These are phyloP conservation scores for Galeruca laticollis DNA, from an alignment of 2,888 invertebrate genomes.

Conservation along the genomic window DNA sequence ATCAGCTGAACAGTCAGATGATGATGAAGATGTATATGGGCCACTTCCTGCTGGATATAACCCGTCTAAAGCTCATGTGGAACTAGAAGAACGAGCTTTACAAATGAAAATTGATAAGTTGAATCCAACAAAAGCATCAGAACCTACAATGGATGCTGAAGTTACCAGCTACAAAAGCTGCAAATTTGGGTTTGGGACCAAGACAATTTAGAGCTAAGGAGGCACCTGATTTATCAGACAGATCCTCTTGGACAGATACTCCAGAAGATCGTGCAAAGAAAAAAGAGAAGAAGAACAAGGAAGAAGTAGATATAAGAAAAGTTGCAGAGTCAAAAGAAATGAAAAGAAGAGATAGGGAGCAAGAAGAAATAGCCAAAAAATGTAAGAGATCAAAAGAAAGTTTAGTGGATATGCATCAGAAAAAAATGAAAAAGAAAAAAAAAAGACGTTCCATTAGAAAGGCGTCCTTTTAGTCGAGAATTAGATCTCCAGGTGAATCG, in stretches of 20 bases:
- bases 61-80: constrained; percentile 73
- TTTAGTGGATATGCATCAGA: constrained; percentile 83
- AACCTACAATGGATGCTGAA: constrained; percentile 88
- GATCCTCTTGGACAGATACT: constrained; percentile 90
- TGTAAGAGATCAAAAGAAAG: constrained; percentile 80
- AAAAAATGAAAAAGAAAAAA: constrained; percentile 78
- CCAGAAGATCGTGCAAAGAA: constrained; percentile 77
- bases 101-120: constrained; percentile 77
- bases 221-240: constrained; percentile 82
- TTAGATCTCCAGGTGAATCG: constrained; percentile 85
- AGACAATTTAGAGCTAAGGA: constrained; percentile 82
- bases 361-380: constrained; percentile 74
- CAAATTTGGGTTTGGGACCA: constrained; percentile 80
- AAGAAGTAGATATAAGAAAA: constrained; percentile 66
- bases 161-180: constrained; percentile 79
- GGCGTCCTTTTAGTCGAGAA: constrained; percentile 90
- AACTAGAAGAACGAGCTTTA: constrained; percentile 80
- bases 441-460: constrained; percentile 49
- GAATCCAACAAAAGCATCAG: constrained; percentile 63
- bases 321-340: constrained; percentile 69
- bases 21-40: constrained; percentile 70
- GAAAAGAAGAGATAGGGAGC: constrained; percentile 73
- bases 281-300: constrained; percentile 58
- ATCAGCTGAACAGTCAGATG: constrained; percentile 25
- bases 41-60: constrained; percentile 75